Base-by-base conservation (phyloP, 2,888 invertebrate species). In the Cephonodes hylas region DNA sequence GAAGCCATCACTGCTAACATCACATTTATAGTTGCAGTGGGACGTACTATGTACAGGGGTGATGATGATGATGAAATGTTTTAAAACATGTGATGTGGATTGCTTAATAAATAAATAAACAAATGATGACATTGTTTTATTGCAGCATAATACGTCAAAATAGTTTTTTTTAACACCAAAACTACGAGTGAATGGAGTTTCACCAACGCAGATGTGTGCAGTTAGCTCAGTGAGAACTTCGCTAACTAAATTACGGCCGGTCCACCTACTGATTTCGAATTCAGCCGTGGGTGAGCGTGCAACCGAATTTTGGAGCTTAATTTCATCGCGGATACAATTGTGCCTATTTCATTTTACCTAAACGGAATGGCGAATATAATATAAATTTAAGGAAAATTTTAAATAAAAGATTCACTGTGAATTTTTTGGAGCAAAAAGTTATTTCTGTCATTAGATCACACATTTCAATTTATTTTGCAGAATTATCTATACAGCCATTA, bases 211-310 rank as follows among this genome's bases (percentile, higher is more conserved):
- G 48, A 53, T 31, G 27, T 27, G 31, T 18, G 31, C 23, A 23
- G 46, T n/a, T 25, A 53, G 53, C 15, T 18, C 10, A 10, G 31
- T 31, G 53, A 31, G 18, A 18, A 31, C 53, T 27, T 10, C 7
- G 27, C 10, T 53, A 53, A 53, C 18, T 18, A 31, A 53, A 53
- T 53, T 31, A 53, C 18, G 53, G 10, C 31, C 31, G 31, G 53
- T 31, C 53, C 34, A 53, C 59, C 60, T 57, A 65, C 62, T 67
- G 71, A 71, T 72, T 70, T 60, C 61, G 65, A 66, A 75, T 73
- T 70, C 69, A 70, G 63, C 64, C 44, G 63, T 53, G 59, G 66
- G 64, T 73, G 58, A 67, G 27, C 18, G 18, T 53, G 31, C 31
- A 53, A 31, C 69, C 66, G 66, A 69, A 71, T 69, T 71, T 71